Base-by-base conservation (phyloP, 2,113 vertebrate species). In the Empidonax alnorum region DNA sequence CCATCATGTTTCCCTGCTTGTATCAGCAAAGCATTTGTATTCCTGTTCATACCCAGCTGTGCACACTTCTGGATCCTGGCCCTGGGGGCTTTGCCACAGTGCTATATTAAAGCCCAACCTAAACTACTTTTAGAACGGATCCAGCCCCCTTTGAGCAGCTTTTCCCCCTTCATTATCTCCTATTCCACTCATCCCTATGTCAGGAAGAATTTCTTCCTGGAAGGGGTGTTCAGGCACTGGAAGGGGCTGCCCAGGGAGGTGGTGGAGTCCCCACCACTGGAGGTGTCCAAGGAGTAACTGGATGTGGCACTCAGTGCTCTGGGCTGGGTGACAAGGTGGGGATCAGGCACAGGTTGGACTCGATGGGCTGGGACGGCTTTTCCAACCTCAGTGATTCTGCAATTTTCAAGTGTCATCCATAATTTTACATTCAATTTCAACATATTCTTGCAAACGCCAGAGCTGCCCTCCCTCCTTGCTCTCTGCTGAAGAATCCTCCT, bases 91-190 rank as follows among this genome's bases (percentile, higher is more conserved):
- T 10, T 41, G 46, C 78, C 10, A 1, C 1, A 17, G 13, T 1
- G 10, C 3, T 19, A 4, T 1, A 2, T 1, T 1, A 7, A n/a
- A 33, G 41, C 23, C 7, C 73, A n/a, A 1, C 3, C 2, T 0
- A 44, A 83, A 50, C 2, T 9, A 1, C 3, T 14, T 75, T 61
- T 17, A 61, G 41, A 44, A 21, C 1, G 7, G 62, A n/a, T 33
- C 53, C 92, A 76, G 39, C 9, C 42, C 35, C 44, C 65, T 59
- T 22, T 22, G 41, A 42, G 73, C 46, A 59, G 30, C 41, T 30
- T 39, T 59, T 31, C 16, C 19, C 20, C 46, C 42, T 10, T 39
- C 1, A 0, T 14, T 13, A 9, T 10, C 39, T 35, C 21, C 50
- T 15, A 1, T 21, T 42, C 46, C 14, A 3, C 33, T 23, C 39